Base-by-base conservation (phyloP, 2,113 vertebrate species). In the Oreochromis aureus region DNA sequence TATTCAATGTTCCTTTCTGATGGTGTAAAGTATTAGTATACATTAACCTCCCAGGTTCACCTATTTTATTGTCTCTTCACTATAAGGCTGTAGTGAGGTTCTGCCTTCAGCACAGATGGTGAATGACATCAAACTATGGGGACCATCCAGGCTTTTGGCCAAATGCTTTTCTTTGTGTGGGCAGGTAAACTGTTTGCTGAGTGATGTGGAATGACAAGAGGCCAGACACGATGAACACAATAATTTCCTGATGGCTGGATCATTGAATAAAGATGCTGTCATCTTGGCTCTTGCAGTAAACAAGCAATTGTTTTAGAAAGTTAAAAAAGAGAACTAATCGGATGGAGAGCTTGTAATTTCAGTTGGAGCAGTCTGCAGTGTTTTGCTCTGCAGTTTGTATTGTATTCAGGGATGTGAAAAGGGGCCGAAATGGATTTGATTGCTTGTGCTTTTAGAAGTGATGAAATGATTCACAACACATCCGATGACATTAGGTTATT, bases 101-200 rank as follows among this genome's bases (percentile, higher is more conserved):
- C 88, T 89, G 84, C 85, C 93, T 91, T 90, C 89, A 92, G 91
- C 92, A 90, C 94, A 94, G 93, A 96, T 95, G 94, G 93, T 51
- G 87, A 93, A 81, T 93, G 88, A 91, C 93, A 87, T 90, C 92
- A 93, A 95, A 90, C 92, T 86, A 71, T 86, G 36, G 92, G 85
- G 92, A 94, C 86, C 54, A 13, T 84, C 85, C 88, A 93, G 94
- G 94, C 93, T 91, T 61, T 36, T 55, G 83, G 90, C 95, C 90
- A 93, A 89, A 78, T 59, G 22, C 90, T 79, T 87, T 81, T 92
- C 89, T 92, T 86, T 94, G 90, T 92, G 88, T 32, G 73, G 81
- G 86, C 92, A 94, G 94, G 94, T 92, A 92, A 90, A 90, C 53
- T 41, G 66, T 91, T 93, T 81, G 86, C 83, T 89, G 87, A 92